Percentiles rank a stretch among this genome's conserved stretches.
Evolutionary conservation across 2,888 invertebrate genomes (phyloP).

Genomic region (Lasiommata megera): DNA sequence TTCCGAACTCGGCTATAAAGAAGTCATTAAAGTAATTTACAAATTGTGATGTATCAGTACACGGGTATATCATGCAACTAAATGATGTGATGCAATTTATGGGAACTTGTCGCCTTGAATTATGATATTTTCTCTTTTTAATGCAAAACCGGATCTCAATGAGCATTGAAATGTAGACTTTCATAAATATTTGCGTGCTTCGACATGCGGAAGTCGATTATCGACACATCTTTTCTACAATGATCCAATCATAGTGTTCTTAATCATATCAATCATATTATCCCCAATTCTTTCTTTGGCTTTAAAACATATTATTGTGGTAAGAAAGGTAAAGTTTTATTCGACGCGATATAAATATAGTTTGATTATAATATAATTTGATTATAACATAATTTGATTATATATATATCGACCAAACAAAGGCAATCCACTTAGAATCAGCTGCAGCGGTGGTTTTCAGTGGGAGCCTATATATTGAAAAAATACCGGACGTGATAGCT

Average conservation of each 20-base stretch:
- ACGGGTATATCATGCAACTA: constrained; percentile 18
- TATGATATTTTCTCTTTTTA: constrained; percentile 18
- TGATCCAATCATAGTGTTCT: not conserved
- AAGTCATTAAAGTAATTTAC: constrained; percentile 17
- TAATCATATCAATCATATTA: too few relatives aligned
- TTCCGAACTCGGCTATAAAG: not conserved
- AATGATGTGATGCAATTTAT: constrained; percentile 10
- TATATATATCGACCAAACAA: too few relatives aligned
- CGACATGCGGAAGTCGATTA: constrained; percentile 1
- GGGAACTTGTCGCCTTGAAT: constrained; percentile 15
- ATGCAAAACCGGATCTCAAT: constrained; percentile 12
- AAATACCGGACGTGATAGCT: too few relatives aligned
- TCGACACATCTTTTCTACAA: constrained; percentile 11
- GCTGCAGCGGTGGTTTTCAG: too few relatives aligned
- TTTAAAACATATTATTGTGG: too few relatives aligned
- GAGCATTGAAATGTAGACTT: constrained; percentile 21
- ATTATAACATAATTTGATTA: too few relatives aligned
- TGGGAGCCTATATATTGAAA: too few relatives aligned
- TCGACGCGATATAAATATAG: too few relatives aligned
- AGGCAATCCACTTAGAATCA: too few relatives aligned
- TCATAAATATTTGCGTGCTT: constrained; percentile 17
- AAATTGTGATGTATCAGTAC: constrained; percentile 14
- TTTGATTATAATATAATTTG: too few relatives aligned
- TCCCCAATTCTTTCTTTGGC: too few relatives aligned
- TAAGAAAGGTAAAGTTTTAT: too few relatives aligned